A percentile compares a stretch with the other conserved stretches of the same genome.
Evolutionary conservation across 2,113 vertebrate genomes (phyloP).

Genomic region (Lagopus muta): DNA sequence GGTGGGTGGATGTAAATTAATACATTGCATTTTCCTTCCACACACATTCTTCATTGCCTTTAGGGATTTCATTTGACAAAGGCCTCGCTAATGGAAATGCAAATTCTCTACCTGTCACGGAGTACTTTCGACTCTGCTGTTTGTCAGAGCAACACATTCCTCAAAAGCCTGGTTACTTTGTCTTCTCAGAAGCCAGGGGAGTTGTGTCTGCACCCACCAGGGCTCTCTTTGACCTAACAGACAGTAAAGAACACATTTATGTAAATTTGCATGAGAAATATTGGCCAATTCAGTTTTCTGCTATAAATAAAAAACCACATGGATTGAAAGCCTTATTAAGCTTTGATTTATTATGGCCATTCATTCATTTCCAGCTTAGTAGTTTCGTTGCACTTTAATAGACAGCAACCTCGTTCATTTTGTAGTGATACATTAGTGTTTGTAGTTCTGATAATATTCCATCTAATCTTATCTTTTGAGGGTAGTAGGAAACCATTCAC

Average conservation of each 20-base stretch:
- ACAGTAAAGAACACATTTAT: constrained; percentile 13
- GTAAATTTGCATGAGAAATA: constrained; percentile 22
- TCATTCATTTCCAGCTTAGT: constrained; percentile 41
- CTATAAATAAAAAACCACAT: constrained; percentile 38
- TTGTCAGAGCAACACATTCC: constrained; percentile 35
- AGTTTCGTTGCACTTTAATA: constrained; percentile 39
- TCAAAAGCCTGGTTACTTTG: constrained; percentile 1
- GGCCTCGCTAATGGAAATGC: constrained; percentile 75
- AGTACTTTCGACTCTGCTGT: constrained; percentile 50
- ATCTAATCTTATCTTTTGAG: constrained; percentile 7
- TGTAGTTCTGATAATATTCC: constrained; percentile 20
- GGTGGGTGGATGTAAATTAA: neutral
- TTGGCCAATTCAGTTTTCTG: neutral
- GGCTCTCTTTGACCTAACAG: constrained; percentile 4
- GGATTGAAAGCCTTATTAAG: constrained; percentile 41
- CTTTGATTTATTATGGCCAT: constrained; percentile 33
- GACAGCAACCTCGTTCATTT: constrained; percentile 43
- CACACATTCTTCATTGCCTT: constrained; percentile 64
- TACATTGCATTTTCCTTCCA: constrained; percentile 26
- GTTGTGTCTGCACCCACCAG: neutral
- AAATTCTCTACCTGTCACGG: constrained; percentile 76
- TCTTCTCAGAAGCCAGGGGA: neutral
- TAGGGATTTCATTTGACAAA: constrained; percentile 72
- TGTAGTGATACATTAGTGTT: constrained; percentile 18
- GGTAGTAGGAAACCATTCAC: neutral